Evolutionary conservation across 1,140 invertebrate genomes (phyloP).

Genomic region (Magallana gigas): DNA sequence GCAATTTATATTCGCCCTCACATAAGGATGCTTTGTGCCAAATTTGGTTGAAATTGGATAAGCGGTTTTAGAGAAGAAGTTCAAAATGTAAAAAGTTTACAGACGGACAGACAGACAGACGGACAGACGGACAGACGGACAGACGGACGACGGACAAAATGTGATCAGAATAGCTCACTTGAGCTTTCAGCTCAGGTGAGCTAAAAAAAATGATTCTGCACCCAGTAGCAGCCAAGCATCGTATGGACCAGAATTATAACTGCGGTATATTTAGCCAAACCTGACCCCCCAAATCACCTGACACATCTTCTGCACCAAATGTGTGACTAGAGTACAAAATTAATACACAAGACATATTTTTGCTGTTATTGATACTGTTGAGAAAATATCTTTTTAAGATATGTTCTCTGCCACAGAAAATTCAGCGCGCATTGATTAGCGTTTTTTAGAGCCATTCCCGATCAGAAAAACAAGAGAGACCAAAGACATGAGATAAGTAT

Average conservation of each 20-base stretch:
- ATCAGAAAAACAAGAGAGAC: conserved; percentile 2
- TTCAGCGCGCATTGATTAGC: conserved; percentile 24
- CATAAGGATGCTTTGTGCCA: too few species aligned
- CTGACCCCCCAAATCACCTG: neutral
- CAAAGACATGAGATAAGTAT: conserved; percentile 21
- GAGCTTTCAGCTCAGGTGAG: too few species aligned
- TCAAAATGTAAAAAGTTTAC: too few species aligned
- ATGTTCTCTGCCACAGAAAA: conserved; percentile 3
- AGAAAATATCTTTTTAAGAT: neutral
- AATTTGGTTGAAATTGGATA: too few species aligned
- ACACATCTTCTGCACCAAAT: neutral
- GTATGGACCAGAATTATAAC: neutral
- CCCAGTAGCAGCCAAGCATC: neutral
- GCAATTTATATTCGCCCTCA: too few species aligned
- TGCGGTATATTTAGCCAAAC: neutral
- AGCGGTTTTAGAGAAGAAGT: too few species aligned
- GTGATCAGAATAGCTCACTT: too few species aligned
- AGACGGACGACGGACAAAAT: too few species aligned
- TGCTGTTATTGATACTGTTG: conserved; percentile 7
- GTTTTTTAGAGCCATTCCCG: neutral
- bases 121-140: too few species aligned
- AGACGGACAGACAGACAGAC: too few species aligned
- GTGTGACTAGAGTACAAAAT: conserved; percentile 9
- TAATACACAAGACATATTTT: conserved; percentile 24
- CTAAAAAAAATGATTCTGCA: conserved; percentile 34